Conservation (phyloP, 2,888 invertebrate species). For the Muschampia staudingeri region DNA sequence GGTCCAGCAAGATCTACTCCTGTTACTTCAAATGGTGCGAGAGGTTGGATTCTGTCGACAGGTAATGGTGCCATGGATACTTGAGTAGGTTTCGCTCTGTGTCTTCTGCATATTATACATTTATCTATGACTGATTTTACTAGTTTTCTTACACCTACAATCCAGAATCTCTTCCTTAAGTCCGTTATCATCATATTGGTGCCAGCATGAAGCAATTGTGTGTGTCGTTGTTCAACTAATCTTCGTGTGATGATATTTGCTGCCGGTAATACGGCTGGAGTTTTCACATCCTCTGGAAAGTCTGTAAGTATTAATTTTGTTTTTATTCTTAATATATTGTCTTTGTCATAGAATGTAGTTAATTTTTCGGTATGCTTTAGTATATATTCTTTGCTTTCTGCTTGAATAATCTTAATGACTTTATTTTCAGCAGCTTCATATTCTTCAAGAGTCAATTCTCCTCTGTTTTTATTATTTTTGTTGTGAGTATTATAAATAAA, state of each 20-base stretch:
- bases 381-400: not conserved
- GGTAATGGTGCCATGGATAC: not conserved
- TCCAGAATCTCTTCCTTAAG: not conserved
- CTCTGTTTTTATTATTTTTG: not conserved
- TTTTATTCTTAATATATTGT: not conserved
- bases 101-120: not conserved
- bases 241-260: not conserved
- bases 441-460: not conserved
- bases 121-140: not conserved
- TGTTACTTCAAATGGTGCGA: not conserved
- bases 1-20: conserved; percentile 1
- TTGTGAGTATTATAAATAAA: not conserved
- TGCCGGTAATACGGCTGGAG: not conserved
- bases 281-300: not conserved
- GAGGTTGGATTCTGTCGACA: not conserved
- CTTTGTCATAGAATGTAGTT: not conserved
- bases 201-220: not conserved
- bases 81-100: not conserved
- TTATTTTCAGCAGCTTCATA: not conserved
- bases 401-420: not conserved
- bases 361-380: not conserved
- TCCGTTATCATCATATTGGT: not conserved
- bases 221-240: not conserved
- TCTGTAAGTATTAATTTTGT: not conserved
- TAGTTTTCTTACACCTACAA: not conserved